Conservation (phyloP, 2,888 invertebrate species). For the Blera fallax region DNA sequence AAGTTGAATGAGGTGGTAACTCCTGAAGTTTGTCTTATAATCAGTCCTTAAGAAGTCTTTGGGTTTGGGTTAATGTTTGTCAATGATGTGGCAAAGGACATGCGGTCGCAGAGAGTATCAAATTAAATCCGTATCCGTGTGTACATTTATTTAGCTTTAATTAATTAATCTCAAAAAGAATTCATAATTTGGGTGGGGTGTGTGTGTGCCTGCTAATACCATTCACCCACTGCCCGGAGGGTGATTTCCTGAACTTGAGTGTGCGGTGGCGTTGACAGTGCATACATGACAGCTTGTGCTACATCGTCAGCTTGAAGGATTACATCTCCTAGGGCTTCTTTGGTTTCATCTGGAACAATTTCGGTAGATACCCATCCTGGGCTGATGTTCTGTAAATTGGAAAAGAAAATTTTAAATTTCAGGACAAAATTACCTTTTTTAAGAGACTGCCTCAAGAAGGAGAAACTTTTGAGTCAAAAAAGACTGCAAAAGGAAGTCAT, state of each 20-base stretch:
- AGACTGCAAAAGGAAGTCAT: background rate
- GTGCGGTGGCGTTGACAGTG: constrained; percentile 82
- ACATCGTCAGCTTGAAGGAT: constrained; percentile 83
- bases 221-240: constrained; percentile 39
- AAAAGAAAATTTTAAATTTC: background rate
- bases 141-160: background rate
- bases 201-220: constrained; percentile 14
- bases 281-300: constrained; percentile 83
- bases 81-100: too few relatives aligned
- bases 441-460: background rate
- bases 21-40: background rate
- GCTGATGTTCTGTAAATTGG: constrained; percentile 33
- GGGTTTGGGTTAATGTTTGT: too few relatives aligned
- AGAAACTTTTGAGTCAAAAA: background rate
- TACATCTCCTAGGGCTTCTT: constrained; percentile 74
- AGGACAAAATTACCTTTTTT: background rate
- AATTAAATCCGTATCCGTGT: too few relatives aligned
- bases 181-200: background rate
- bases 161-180: constrained; percentile 1
- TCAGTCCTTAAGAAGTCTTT: background rate
- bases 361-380: constrained; percentile 44
- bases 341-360: constrained; percentile 73
- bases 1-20: background rate
- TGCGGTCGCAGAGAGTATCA: too few relatives aligned
- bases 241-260: constrained; percentile 48